Conservation (phyloP, 2,797 vertebrate genomes). For the Limnodromus scolopaceus region DNA sequence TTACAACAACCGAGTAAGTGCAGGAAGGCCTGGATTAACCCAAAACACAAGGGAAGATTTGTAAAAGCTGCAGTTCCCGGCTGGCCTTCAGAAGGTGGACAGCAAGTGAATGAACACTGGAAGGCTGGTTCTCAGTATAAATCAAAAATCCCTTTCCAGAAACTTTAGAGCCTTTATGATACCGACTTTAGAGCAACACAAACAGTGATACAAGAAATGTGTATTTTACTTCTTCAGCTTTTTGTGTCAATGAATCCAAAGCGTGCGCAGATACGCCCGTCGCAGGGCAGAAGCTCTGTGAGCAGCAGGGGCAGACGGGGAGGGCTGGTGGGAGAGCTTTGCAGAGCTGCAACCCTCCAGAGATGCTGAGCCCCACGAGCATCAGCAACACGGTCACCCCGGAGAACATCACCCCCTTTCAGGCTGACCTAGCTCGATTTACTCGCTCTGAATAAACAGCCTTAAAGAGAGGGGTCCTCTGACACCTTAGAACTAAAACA, state of each 20-base stretch:
- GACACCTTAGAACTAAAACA: not conserved
- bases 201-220: not conserved
- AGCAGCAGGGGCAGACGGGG: not conserved
- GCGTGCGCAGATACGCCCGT: accelerated
- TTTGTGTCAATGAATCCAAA: not conserved
- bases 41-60: not conserved
- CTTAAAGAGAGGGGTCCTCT: not conserved
- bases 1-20: not conserved
- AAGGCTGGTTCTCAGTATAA: slow-evolving; percentile 25
- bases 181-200: not conserved
- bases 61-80: not conserved
- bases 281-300: not conserved
- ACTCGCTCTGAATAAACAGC: not conserved
- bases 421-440: not conserved
- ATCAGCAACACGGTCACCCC: not conserved
- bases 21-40: slow-evolving; percentile 3
- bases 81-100: not conserved
- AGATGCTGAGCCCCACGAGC: not conserved
- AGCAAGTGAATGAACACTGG: not conserved
- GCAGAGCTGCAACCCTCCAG: not conserved
- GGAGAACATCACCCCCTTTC: not conserved
- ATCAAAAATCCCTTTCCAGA: slow-evolving; percentile 3
- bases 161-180: not conserved
- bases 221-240: not conserved
- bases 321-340: not conserved